Base-by-base conservation (phyloP, 2,797 vertebrate species). In the Ibycter americanus region DNA sequence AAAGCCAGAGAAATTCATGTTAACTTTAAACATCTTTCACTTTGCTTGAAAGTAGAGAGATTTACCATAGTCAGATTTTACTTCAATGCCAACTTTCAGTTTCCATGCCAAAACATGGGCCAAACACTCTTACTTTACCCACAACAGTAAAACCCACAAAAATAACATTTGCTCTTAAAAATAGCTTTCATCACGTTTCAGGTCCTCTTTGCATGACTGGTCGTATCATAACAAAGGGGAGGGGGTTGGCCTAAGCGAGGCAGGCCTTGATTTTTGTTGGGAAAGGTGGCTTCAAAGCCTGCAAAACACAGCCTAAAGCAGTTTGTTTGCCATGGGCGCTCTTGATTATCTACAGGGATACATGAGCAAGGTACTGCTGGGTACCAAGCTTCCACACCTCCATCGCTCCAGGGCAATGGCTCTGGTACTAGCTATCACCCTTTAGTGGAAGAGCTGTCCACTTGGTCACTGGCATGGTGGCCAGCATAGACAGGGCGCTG, bases 21-120 rank as follows among this genome's bases (percentile, higher is more conserved):
- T 81, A 54, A 78, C 27, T 74, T 87, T 66, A 93, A 83, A 81
- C 36, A 66, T 55, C 68, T 93, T 90, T 73, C 52, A 67, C 78
- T 91, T 81, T 90, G 42, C 74, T 87, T 87, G 70, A 58, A 89
- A 94, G 66, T 21, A 80, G 31, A 55, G 36, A 87, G 71, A 91
- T 87, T 94, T 62, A 82, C 58, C n/a, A 27, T 29, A 26, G 29
- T 74, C 67, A 68, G 31, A 23, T 84, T 87, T 87, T 89, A 89
- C 78, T 89, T 96, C 61, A 40, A 42, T 42, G 40, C 40, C 16
- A 42, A 42, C 5, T 42, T 42, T 42, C 66, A 71, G 46, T 34
- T 55, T 73, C 65, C 36, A 74, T 25, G 38, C 40, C 78, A 95
- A 87, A 91, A 89, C 31, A 72, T 44, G 65, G 52, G 67, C 56